Percentiles rank a stretch among this genome's conserved stretches.
These are phyloP conservation scores for Triplophysa rosa DNA, from an alignment of 2,113 vertebrate species.

Conservation along the genomic window DNA sequence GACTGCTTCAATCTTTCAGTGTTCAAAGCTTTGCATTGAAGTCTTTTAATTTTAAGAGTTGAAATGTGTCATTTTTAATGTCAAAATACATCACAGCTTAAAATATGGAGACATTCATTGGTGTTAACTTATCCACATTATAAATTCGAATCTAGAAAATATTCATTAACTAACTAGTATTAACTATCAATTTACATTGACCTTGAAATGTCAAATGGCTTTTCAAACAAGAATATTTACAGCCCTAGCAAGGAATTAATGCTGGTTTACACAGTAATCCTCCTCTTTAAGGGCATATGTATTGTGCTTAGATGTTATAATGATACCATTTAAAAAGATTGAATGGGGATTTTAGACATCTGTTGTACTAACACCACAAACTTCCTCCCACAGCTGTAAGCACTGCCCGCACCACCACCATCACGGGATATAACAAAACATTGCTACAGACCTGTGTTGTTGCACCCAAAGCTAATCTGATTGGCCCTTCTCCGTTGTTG, in stretches of 20 bases:
- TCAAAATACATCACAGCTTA: too few species aligned
- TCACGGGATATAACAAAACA: conserved; percentile 40
- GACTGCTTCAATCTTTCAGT: too few species aligned
- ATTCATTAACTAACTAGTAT: too few species aligned
- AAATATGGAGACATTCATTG: too few species aligned
- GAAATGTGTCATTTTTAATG: too few species aligned
- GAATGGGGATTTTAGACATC: not conserved
- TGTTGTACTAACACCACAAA: conserved; percentile 13
- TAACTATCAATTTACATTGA: too few species aligned
- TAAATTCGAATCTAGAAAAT: too few species aligned
- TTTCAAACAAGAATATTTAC: too few species aligned
- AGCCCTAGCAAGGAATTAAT: not conserved
- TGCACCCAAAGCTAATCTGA: conserved; percentile 43
- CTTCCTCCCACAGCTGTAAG: not conserved
- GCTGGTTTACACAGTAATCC: not conserved
- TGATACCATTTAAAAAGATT: not conserved
- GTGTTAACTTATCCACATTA: too few species aligned
- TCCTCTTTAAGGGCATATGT: not conserved
- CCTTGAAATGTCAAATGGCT: not conserved
- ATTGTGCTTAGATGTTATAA: not conserved
- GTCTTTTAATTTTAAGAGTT: too few species aligned
- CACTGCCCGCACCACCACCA: conserved; percentile 30
- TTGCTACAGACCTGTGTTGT: conserved; percentile 52
- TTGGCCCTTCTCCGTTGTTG: conserved; percentile 47
- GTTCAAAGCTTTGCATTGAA: too few species aligned